Evolutionary conservation across 1,140 invertebrate genomes (phyloP).

Genomic region (Ridgeia piscesae): DNA sequence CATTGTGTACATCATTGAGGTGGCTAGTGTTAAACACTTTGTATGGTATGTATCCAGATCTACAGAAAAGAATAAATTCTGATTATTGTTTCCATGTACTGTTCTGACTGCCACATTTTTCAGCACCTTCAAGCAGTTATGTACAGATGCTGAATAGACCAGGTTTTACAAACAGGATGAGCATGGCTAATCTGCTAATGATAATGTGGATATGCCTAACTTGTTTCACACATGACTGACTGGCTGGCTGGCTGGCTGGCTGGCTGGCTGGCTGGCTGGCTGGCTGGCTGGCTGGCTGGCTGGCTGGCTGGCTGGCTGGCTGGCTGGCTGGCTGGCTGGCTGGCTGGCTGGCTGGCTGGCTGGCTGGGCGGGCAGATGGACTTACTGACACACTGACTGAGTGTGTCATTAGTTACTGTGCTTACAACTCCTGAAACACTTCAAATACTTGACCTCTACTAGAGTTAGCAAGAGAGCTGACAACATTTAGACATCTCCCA

Average conservation of each 20-base stretch:
- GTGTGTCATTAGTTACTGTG: too few species aligned
- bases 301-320: neutral
- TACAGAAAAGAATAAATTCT: neutral
- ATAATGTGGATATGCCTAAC: neutral
- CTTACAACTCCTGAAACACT: too few species aligned
- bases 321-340: too few species aligned
- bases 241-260: neutral
- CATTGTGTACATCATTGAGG: neutral
- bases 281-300: neutral
- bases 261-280: neutral
- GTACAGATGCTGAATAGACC: neutral
- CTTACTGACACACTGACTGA: too few species aligned
- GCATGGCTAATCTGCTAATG: neutral
- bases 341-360: too few species aligned
- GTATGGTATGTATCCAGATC: too few species aligned
- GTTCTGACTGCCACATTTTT: neutral
- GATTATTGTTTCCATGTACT: neutral
- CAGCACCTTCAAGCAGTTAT: neutral
- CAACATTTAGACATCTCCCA: too few species aligned
- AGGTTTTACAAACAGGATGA: neutral
- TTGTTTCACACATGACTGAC: neutral
- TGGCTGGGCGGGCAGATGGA: too few species aligned
- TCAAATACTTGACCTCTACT: too few species aligned
- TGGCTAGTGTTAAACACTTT: too few species aligned
- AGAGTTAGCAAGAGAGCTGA: too few species aligned